phyloP scores from a whole-genome alignment of 2,797 vertebrate genomes.

The Poeciliopsis gracilis region DNA sequence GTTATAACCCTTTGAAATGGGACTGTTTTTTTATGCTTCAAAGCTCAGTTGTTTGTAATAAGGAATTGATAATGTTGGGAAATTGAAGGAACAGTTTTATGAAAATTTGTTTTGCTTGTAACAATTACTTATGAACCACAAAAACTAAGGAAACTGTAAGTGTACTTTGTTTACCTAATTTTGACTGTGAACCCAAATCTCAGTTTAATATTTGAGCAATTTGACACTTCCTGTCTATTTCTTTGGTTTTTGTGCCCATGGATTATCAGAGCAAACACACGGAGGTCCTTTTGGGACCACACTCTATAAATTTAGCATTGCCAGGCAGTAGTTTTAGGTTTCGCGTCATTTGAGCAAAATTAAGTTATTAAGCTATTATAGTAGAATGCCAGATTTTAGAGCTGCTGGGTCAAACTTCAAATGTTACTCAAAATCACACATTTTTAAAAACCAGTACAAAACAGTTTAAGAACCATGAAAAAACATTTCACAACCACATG shows the following conservation, averaged over 20 bases:
- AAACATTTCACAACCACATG: not conserved
- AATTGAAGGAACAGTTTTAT: slow-evolving; percentile 47
- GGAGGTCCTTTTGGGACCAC: slow-evolving; percentile 7
- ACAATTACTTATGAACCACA: slow-evolving; percentile 14
- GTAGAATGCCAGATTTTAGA: slow-evolving; percentile 3
- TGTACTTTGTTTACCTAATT: slow-evolving; percentile 36
- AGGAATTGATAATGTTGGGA: slow-evolving; percentile 53
- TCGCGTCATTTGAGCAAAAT: not conserved
- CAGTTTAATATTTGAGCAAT: slow-evolving; percentile 36
- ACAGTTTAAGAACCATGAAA: slow-evolving; percentile 18
- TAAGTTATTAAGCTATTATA: slow-evolving; percentile 11
- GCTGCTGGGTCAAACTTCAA: not conserved
- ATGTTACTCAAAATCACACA: slow-evolving; percentile 10
- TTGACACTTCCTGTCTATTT: slow-evolving; percentile 26
- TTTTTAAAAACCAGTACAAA: slow-evolving; percentile 14
- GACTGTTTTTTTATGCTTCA: slow-evolving; percentile 41
- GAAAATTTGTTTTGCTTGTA: slow-evolving; percentile 34
- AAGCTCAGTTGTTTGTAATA: slow-evolving; percentile 54
- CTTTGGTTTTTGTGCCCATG: slow-evolving; percentile 31
- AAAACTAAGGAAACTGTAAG: slow-evolving; percentile 23
- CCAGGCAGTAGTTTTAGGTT: slow-evolving; percentile 15
- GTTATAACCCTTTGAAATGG: not conserved
- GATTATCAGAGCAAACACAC: slow-evolving; percentile 42
- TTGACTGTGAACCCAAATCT: slow-evolving; percentile 24
- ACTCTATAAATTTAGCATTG: slow-evolving; percentile 9